Evolutionary conservation across 2,797 vertebrate genomes (phyloP).

Genomic region (Synanceia verrucosa): DNA sequence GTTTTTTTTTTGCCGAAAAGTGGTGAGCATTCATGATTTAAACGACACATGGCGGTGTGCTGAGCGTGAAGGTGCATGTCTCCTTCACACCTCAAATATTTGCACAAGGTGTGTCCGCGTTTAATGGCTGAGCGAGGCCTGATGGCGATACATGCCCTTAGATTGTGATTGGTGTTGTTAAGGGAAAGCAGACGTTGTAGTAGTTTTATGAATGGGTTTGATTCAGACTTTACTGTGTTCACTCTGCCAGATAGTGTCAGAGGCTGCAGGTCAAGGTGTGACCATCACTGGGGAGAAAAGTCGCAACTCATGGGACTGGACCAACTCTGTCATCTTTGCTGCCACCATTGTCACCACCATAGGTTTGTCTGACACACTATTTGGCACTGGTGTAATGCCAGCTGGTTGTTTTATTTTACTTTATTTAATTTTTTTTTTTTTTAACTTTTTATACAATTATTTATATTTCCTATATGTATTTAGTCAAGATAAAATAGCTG

Average conservation of each 20-base stretch:
- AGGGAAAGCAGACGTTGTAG: too few relatives aligned
- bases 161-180: neutral
- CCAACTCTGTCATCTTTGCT: constrained; percentile 93
- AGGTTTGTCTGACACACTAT: constrained; percentile 63
- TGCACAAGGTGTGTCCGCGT: constrained; percentile 41
- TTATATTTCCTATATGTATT: neutral
- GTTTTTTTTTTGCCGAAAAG: neutral
- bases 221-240: neutral
- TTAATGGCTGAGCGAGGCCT: neutral
- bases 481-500: neutral
- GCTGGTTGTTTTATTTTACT: neutral
- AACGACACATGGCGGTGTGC: too few relatives aligned
- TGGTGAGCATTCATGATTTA: neutral
- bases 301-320: constrained; percentile 94
- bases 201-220: neutral
- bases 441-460: too few relatives aligned
- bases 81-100: neutral
- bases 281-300: constrained; percentile 88
- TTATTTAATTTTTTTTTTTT: neutral
- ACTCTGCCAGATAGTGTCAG: constrained; percentile 83
- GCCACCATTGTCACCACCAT: constrained; percentile 97
- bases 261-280: constrained; percentile 91
- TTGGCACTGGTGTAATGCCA: neutral
- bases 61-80: constrained; percentile 18
- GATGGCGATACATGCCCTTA: too few relatives aligned